Conservation (phyloP, 2,113 vertebrate species). For the Poeciliopsis occidentalis region DNA sequence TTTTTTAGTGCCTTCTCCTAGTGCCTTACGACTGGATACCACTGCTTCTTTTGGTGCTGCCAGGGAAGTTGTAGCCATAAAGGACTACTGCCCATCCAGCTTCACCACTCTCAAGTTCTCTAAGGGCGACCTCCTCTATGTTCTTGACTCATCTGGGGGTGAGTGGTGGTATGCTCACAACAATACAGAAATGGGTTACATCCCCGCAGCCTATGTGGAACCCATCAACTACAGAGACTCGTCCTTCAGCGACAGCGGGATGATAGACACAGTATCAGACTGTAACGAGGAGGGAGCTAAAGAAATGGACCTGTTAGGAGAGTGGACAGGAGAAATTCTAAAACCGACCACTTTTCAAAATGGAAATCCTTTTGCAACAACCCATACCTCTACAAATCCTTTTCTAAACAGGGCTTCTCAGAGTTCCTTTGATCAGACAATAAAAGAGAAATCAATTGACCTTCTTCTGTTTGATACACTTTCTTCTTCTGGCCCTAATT, state of each 20-base stretch:
- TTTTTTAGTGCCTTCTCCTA: slow-evolving; percentile 91
- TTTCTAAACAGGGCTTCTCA: slow-evolving; percentile 84
- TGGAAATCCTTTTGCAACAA: slow-evolving; percentile 88
- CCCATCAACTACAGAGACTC: slow-evolving; percentile 87
- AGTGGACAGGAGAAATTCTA: slow-evolving; percentile 77
- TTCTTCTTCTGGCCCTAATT: slow-evolving; percentile 62
- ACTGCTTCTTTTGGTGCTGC: slow-evolving; percentile 87
- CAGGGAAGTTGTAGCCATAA: slow-evolving; percentile 93
- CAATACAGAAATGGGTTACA: slow-evolving; percentile 97
- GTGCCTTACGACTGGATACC: slow-evolving; percentile 89
- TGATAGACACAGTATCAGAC: slow-evolving; percentile 89
- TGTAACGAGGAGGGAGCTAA: slow-evolving; percentile 84
- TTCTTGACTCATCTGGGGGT: slow-evolving; percentile 90
- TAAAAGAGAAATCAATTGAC: slow-evolving; percentile 78
- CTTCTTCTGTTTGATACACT: slow-evolving; percentile 85
- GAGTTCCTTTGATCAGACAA: slow-evolving; percentile 62
- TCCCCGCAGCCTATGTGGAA: slow-evolving; percentile 92
- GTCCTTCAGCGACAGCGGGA: slow-evolving; percentile 90
- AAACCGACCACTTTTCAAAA: slow-evolving; percentile 75
- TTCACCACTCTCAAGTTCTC: slow-evolving; percentile 97
- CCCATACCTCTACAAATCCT: slow-evolving; percentile 86
- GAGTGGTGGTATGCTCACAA: slow-evolving; percentile 99
- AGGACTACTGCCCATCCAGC: slow-evolving; percentile 94
- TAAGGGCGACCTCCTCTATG: slow-evolving; percentile 94
- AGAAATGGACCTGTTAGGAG: slow-evolving; percentile 88